phyloP scores from a whole-genome alignment of 2,797 vertebrate genomes.

The Amniataba percoides region DNA sequence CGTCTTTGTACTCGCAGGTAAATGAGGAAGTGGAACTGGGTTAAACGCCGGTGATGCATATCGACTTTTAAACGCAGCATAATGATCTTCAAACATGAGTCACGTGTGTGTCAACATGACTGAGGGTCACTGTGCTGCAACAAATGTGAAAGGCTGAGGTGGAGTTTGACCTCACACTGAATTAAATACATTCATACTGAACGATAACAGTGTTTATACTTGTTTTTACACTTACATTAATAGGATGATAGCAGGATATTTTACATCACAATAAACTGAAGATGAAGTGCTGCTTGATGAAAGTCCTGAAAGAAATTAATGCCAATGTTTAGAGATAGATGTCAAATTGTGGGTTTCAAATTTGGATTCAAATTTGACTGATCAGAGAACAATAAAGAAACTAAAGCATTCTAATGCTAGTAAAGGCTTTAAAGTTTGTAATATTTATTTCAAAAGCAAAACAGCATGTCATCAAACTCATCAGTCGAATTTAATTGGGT shows the following conservation, averaged over 20 bases:
- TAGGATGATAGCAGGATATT: background rate
- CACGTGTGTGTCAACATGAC: background rate
- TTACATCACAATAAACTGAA: background rate
- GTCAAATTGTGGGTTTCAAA: no score
- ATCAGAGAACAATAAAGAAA: no score
- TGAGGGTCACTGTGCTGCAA: no score
- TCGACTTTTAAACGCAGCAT: slow-evolving; percentile 8
- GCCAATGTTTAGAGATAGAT: no score
- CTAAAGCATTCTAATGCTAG: no score
- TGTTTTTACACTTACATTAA: background rate
- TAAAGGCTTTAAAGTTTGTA: no score
- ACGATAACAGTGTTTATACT: background rate
- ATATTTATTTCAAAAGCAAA: no score
- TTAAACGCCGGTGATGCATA: slow-evolving; percentile 14
- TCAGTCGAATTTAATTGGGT: no score
- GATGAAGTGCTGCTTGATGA: background rate
- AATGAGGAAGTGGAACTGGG: slow-evolving; percentile 37
- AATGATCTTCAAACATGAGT: slow-evolving; percentile 2
- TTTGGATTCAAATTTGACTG: no score
- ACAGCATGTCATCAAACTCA: no score
- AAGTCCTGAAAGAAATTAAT: background rate
- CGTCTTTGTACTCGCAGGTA: slow-evolving; percentile 37
- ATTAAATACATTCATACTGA: background rate
- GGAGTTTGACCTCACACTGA: background rate
- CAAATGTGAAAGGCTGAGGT: background rate